A percentile compares a stretch with the other conserved stretches of the same genome.
phyloP scores from a whole-genome alignment of 2,113 vertebrate genomes.

The Camelus dromedarius region DNA sequence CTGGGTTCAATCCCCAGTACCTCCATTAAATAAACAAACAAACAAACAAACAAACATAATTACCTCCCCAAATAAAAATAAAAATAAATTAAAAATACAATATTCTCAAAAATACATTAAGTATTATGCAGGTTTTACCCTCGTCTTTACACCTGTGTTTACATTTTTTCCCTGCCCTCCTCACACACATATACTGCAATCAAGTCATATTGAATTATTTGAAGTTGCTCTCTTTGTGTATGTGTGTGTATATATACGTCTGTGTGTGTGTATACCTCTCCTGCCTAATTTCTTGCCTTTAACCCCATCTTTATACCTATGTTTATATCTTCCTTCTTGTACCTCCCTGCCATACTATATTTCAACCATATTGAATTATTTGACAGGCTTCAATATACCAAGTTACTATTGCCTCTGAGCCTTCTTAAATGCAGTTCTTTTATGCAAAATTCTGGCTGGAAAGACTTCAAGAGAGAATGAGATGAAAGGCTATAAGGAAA shows the following conservation, averaged over 20 bases:
- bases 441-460: not conserved
- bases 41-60: too few relatives aligned
- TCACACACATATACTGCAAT: not conserved
- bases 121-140: not conserved
- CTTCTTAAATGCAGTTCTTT: constrained; percentile 28
- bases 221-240: not conserved
- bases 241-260: not conserved
- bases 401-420: not conserved
- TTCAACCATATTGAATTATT: not conserved
- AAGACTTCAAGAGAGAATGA: not conserved
- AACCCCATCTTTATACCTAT: not conserved
- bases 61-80: too few relatives aligned
- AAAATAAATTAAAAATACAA: too few relatives aligned
- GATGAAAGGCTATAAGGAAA: not conserved
- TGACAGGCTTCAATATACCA: not conserved
- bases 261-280: not conserved
- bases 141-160: constrained; percentile 5
- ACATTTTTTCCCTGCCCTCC: not conserved
- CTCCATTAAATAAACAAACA: too few relatives aligned
- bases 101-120: not conserved
- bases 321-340: not conserved
- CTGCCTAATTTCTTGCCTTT: not conserved
- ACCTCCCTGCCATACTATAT: not conserved
- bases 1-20: too few relatives aligned
- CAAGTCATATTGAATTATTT: not conserved